Evolutionary conservation across 2,888 invertebrate genomes (phyloP).

Genomic region (Cataglyphis altisquamis): DNA sequence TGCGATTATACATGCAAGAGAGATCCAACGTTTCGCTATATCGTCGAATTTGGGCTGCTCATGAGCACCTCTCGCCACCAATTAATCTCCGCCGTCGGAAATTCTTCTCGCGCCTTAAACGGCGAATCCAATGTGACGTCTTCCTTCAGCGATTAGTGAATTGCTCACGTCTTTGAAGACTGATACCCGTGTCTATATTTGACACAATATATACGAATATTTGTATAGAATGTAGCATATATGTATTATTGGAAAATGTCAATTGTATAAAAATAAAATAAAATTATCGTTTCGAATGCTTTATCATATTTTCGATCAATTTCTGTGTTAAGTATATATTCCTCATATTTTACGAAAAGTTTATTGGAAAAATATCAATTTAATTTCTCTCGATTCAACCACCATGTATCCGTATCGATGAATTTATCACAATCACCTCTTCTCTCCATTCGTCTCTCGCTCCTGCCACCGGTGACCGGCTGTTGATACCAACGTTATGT

Average conservation of each 20-base stretch:
- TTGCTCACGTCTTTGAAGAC: constrained; percentile 63
- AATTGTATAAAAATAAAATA: background rate
- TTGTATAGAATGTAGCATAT: background rate
- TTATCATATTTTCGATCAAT: background rate
- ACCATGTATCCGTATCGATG: background rate
- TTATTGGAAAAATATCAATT: constrained; percentile 5
- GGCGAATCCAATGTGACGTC: constrained; percentile 71
- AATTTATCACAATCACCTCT: constrained; percentile 23
- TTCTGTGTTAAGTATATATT: background rate
- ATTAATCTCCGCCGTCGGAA: constrained; percentile 81
- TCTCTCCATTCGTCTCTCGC: constrained; percentile 18
- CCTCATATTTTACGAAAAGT: background rate
- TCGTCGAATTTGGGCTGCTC: constrained; percentile 59
- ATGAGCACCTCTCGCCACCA: constrained; percentile 76
- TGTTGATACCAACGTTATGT: constrained; percentile 63
- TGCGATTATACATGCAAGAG: constrained; percentile 36
- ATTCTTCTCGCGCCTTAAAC: constrained; percentile 73
- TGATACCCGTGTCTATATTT: constrained; percentile 37
- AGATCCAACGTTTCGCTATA: constrained; percentile 29
- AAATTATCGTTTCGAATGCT: background rate
- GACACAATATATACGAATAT: background rate
- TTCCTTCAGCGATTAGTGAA: constrained; percentile 59
- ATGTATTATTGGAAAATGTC: background rate
- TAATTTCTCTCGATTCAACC: constrained; percentile 5
- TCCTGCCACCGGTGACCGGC: constrained; percentile 40